Base-by-base conservation (phyloP, 1,140 invertebrate genomes). In the Forficula auricularia region DNA sequence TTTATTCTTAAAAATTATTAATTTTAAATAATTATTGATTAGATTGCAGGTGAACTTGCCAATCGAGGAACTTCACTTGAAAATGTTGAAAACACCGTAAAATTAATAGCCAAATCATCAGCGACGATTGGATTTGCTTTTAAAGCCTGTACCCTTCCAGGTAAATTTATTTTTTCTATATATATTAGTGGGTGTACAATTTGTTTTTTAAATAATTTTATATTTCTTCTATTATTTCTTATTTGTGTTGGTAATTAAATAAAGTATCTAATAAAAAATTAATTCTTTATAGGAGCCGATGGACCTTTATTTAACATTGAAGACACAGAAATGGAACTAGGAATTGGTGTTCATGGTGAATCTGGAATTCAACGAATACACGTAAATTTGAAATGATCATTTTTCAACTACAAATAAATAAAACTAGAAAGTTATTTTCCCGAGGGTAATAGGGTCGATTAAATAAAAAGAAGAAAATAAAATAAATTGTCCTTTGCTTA, bases 281-380 rank as follows among this genome's bases (percentile, higher is more conserved):
- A 46, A 15, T 48, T 51, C 18, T 18, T 40, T 40, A 8, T 19
- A 18, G 13, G 13, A 64, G 20, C 63, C 68, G 48, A 62, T 57
- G 60, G 58, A 1, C 68, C 70, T 1, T 63, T 80, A 41, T 87
- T 87, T 52, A 63, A 72, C 14, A 59, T 88, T 19, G 61, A 62
- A 7, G 40, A 60, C 1, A 74, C 78, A 53, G 72, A 82, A 57
- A 73, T 88, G 58, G 84, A 88, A 62, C 61, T 88, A 7, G 86
- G 86, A 1, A 67, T 85, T 16, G 86, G 86, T 39, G 69, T 88
- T 38, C 85, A 90, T 57, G 86, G 85, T 1, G 86, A 91, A 62
- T 77, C 80, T n/a, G 86, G 86, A 15, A 74, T 82, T 10, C 66
- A 70, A 46, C 72, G 75, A 53, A 62, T 73, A 16, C 73, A 77